Conservation (phyloP, 2,113 vertebrate genomes). For the Zapornia atra region DNA sequence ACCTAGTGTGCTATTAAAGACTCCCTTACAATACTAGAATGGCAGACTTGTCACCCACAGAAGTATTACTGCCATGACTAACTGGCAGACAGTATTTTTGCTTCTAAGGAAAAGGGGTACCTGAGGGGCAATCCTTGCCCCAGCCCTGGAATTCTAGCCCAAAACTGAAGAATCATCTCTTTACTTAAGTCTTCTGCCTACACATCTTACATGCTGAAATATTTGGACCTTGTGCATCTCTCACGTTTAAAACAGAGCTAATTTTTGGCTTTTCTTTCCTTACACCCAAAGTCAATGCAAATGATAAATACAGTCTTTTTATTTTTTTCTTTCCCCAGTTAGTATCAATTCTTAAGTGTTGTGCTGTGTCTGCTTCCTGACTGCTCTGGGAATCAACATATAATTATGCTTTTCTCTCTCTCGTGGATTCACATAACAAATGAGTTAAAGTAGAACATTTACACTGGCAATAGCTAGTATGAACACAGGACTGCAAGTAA, state of each 20-base stretch:
- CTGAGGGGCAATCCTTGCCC: background rate
- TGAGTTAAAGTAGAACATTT: background rate
- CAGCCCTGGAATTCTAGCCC: background rate
- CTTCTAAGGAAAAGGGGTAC: background rate
- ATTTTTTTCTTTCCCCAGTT: background rate
- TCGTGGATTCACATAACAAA: background rate
- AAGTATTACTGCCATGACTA: slow-evolving; percentile 30
- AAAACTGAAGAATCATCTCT: background rate
- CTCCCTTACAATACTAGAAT: background rate
- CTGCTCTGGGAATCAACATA: background rate
- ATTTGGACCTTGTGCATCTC: background rate
- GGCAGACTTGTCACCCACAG: background rate
- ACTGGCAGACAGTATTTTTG: background rate
- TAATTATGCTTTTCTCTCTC: background rate
- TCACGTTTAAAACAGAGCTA: background rate
- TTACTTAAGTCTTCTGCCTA: background rate
- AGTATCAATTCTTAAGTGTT: background rate
- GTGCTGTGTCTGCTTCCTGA: background rate
- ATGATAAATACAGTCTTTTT: background rate
- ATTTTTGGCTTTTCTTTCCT: background rate
- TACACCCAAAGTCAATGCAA: background rate
- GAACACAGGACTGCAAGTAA: background rate
- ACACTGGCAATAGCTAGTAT: background rate
- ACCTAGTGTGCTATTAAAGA: background rate
- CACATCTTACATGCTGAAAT: background rate